Base-by-base conservation (phyloP, 2,113 vertebrate genomes). In the Lichenostomus cassidix region DNA sequence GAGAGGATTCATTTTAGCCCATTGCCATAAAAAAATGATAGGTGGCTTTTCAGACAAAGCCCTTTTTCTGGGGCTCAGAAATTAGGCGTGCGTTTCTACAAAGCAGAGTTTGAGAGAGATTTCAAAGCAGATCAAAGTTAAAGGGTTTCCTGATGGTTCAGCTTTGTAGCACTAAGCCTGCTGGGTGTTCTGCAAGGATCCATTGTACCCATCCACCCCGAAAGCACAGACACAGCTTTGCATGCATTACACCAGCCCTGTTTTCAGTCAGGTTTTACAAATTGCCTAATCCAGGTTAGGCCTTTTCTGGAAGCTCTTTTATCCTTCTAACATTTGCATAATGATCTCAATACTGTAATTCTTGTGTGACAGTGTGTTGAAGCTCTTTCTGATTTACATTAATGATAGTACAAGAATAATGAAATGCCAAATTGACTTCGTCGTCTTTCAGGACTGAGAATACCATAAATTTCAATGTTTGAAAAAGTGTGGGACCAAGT, bases 61-160 rank as follows among this genome's bases (percentile, higher is more conserved):
- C 55, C 2, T 1, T 42, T 63, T 62, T 64, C 78, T 73, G 55
- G 49, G 49, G n/a, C 64, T 86, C 64, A n/a, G 64, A 47, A 84
- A 78, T 76, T 78, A 82, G 71, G 31, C 2, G 1, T 75, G 77
- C 3, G 1, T 60, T 77, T 82, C 70, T 81, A 58, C 78, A 92
- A 82, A 83, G 75, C 42, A 56, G 35, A 64, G 44, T 74, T 93
- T 64, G 81, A 78, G 74, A 49, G 67, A 90, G 44, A 44, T 92
- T 96, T 95, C 91, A 95, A 75, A 92, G 79, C 59, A 89, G 90
- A 94, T 89, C 81, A 93, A 87, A 95, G 82, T 44, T 84, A 87
- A 90, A 91, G 73, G 47, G 25, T 80, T 89, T 82, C 69, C 87
- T 85, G 84, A 85, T 68, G 82, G 80, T 65, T 89, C 52, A 50